Evolutionary conservation across 2,113 vertebrate species (phyloP).

Genomic region (Erinaceus europaeus): DNA sequence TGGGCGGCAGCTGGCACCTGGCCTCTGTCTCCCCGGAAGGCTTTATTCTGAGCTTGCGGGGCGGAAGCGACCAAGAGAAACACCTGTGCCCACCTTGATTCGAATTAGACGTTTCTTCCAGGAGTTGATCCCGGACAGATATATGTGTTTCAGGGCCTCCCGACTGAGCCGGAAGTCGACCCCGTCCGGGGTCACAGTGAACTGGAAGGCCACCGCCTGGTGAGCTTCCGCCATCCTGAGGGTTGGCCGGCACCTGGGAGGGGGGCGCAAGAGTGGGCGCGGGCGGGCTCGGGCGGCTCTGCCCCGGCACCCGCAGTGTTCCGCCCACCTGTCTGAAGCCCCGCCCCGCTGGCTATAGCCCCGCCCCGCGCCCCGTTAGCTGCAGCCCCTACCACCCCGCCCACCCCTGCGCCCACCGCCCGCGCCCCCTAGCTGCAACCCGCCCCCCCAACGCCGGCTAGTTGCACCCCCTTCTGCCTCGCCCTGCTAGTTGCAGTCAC

Average conservation of each 20-base stretch:
- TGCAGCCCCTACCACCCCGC: not conserved
- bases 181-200: conserved; percentile 94
- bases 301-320: not conserved
- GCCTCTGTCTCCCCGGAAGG: not conserved
- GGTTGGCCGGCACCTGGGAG: conserved; percentile 16
- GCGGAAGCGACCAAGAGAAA: not conserved
- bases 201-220: conserved; percentile 97
- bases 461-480: not conserved
- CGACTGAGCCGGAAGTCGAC: conserved; percentile 91
- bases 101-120: conserved; percentile 93
- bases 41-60: not conserved
- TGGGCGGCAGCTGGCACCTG: not conserved
- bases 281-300: not conserved
- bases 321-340: too few relatives aligned
- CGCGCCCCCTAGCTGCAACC: not conserved
- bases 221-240: conserved; percentile 94
- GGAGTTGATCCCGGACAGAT: conserved; percentile 87
- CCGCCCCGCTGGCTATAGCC: not conserved
- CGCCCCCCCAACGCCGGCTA: not conserved
- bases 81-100: conserved; percentile 86
- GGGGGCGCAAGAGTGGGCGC: not conserved
- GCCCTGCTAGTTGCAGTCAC: not conserved
- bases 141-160: conserved; percentile 92
- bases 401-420: not conserved
- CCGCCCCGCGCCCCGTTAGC: not conserved